A percentile compares a stretch with the other conserved stretches of the same genome.
These are phyloP conservation scores for Axinella damicornis DNA, from an alignment of 37 sponge, comb jelly and placozoan genomes.

Conservation along the genomic window DNA sequence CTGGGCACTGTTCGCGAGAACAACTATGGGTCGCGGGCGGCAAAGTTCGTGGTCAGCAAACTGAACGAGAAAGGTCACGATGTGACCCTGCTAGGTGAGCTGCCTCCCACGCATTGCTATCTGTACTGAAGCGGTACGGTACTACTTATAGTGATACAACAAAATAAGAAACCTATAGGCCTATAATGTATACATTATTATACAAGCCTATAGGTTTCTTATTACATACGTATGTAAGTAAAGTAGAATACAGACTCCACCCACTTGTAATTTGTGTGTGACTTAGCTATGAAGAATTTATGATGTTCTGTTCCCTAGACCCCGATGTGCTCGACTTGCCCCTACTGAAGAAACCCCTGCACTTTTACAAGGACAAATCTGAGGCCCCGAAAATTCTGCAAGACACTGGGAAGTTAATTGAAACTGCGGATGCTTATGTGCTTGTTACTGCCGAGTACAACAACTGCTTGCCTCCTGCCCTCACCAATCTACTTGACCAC, in stretches of 20 bases:
- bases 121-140: no score
- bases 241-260: no score
- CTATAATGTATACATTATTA: no score
- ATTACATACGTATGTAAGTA: no score
- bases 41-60: slow-evolving; percentile 67
- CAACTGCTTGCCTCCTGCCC: slow-evolving; percentile 90
- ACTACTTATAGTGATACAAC: no score
- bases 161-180: no score
- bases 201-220: no score
- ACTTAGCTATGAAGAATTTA: no score
- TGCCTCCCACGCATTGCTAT: no score
- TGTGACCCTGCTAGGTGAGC: slow-evolving; percentile 69
- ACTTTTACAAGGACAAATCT: slow-evolving; percentile 63
- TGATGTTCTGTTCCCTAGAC: slow-evolving; percentile 49
- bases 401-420: slow-evolving; percentile 70
- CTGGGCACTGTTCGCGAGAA: slow-evolving; percentile 81
- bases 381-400: slow-evolving; percentile 71
- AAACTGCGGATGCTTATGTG: slow-evolving; percentile 78
- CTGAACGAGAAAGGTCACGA: slow-evolving; percentile 68
- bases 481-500: slow-evolving; percentile 93
- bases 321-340: slow-evolving; percentile 83
- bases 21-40: slow-evolving; percentile 79
- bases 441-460: slow-evolving; percentile 93
- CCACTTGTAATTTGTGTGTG: no score
- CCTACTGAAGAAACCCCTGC: slow-evolving; percentile 78